Conservation (phyloP, 1,140 invertebrate genomes). For the Cataglyphis hispanica region DNA sequence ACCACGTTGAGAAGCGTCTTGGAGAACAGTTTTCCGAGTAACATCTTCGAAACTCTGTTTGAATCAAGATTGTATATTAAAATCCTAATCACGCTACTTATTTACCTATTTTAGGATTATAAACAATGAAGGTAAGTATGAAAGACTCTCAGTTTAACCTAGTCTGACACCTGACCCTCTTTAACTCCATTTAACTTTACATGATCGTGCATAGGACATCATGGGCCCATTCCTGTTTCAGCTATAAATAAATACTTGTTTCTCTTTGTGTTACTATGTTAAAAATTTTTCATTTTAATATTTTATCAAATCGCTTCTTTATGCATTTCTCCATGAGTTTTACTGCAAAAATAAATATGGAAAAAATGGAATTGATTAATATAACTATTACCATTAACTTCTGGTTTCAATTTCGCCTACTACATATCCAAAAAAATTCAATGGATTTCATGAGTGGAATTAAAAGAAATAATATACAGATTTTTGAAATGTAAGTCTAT, state of each 20-base stretch:
- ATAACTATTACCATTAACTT: too few species aligned
- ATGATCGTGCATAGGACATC: neutral
- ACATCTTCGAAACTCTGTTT: slow-evolving; percentile 38
- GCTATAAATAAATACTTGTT: neutral
- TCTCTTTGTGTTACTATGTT: neutral
- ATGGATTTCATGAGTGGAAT: too few species aligned
- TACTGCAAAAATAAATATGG: neutral
- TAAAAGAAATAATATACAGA: too few species aligned
- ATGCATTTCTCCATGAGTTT: neutral
- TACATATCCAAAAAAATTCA: too few species aligned
- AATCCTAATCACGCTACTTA: neutral
- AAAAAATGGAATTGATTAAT: neutral
- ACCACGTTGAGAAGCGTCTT: slow-evolving; percentile 73
- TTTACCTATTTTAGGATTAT: neutral
- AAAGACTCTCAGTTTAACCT: neutral
- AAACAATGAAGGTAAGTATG: neutral
- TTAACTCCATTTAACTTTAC: neutral
- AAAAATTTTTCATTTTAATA: neutral
- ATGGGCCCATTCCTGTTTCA: neutral
- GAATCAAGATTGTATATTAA: neutral
- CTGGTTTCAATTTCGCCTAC: neutral
- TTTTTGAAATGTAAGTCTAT: too few species aligned
- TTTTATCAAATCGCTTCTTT: neutral
- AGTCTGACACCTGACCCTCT: neutral
- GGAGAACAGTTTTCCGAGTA: slow-evolving; percentile 56